Conservation (phyloP, 2,888 invertebrate genomes). For the Chloromyia formosa region DNA sequence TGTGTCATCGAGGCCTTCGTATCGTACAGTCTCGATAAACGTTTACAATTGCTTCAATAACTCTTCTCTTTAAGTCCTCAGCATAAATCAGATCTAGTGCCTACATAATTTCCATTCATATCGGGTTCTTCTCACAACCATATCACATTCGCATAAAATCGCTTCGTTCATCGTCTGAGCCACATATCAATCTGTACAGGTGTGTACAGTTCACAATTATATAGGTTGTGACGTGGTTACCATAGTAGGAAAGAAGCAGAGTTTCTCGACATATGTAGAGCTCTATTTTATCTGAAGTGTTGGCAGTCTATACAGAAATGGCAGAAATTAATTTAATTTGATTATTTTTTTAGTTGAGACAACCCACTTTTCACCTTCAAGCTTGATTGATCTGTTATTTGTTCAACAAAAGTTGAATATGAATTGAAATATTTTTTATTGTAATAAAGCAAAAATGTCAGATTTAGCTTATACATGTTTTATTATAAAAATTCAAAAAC, state of each 20-base stretch:
- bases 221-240: background rate
- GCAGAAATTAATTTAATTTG: too few relatives aligned
- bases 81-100: background rate
- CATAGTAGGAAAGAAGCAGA: background rate
- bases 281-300: background rate
- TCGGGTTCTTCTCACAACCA: background rate
- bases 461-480: too few relatives aligned
- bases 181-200: background rate
- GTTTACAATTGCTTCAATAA: background rate
- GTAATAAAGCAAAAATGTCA: too few relatives aligned
- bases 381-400: too few relatives aligned
- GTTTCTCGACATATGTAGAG: background rate
- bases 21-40: background rate
- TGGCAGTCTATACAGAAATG: too few relatives aligned
- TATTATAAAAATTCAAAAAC: too few relatives aligned
- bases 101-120: conserved; percentile 9
- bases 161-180: background rate
- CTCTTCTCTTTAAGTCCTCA: background rate
- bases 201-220: background rate
- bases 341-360: too few relatives aligned
- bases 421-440: too few relatives aligned
- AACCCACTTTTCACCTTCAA: too few relatives aligned
- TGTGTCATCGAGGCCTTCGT: background rate
- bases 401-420: too few relatives aligned
- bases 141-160: background rate